Evolutionary conservation across 2,888 invertebrate genomes (phyloP).

Genomic region (Neelides folsomi): DNA sequence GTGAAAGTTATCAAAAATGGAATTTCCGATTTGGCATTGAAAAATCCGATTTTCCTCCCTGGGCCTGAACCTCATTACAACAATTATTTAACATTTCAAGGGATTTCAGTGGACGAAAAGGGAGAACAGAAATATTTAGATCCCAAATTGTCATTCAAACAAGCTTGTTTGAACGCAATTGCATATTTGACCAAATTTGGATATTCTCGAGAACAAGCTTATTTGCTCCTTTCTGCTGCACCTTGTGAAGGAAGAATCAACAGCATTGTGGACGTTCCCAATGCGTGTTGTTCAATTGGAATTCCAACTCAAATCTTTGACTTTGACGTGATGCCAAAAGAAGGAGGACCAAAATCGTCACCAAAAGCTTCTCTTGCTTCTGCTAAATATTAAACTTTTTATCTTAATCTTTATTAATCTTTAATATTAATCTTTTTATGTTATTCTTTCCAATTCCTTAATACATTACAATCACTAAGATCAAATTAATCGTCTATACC

Average conservation of each 20-base stretch:
- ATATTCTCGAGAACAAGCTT: slow-evolving; percentile 18
- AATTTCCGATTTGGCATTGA: slow-evolving; percentile 12
- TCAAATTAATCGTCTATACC: too few species aligned
- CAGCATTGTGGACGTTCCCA: slow-evolving; percentile 22
- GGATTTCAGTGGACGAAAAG: slow-evolving; percentile 17
- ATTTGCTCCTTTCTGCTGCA: slow-evolving; percentile 11
- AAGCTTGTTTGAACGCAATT: slow-evolving; percentile 18
- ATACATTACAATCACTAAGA: too few species aligned
- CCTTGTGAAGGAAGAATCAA: slow-evolving; percentile 18
- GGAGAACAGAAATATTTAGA: slow-evolving; percentile 23
- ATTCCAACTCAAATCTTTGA: slow-evolving; percentile 22
- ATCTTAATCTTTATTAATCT: too few species aligned
- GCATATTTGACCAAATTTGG: slow-evolving; percentile 23
- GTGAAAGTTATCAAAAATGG: slow-evolving; percentile 19
- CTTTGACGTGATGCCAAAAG: slow-evolving; percentile 18
- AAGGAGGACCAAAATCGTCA: slow-evolving; percentile 8
- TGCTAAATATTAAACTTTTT: too few species aligned
- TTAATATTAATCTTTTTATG: too few species aligned
- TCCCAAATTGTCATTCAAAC: slow-evolving; percentile 15
- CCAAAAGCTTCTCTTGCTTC: too few species aligned
- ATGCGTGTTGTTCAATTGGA: slow-evolving; percentile 18
- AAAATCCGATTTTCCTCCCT: slow-evolving; percentile 20
- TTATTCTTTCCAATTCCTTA: too few species aligned
- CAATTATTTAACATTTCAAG: slow-evolving; percentile 20
- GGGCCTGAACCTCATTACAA: slow-evolving; percentile 18